Evolutionary conservation across 2,888 invertebrate species (phyloP).

Genomic region (Drosophila histrio): DNA sequence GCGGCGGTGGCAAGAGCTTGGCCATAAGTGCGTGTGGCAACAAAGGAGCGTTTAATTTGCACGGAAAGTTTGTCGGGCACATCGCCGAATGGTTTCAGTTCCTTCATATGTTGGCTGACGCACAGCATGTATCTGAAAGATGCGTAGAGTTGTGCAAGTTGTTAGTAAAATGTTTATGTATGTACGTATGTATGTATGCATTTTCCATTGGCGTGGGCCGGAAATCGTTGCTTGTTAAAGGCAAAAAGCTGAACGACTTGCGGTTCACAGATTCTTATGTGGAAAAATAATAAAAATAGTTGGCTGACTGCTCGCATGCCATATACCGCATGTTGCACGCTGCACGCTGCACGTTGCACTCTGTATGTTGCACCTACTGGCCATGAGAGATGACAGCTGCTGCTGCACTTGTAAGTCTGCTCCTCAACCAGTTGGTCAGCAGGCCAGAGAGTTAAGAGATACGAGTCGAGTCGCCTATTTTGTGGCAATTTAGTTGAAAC

Average conservation of each 20-base stretch:
- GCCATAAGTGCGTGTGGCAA: conserved; percentile 96
- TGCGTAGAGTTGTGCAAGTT: conserved; percentile 5
- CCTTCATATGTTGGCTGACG: conserved; percentile 95
- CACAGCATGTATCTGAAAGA: conserved; percentile 90
- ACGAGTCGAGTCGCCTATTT: background rate
- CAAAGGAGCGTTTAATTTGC: conserved; percentile 96
- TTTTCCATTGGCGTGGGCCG: conserved; percentile 25
- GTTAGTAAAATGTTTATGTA: conserved; percentile 26
- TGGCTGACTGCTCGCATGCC: conserved; percentile 23
- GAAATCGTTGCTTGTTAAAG: conserved; percentile 64
- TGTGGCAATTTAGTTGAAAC: conserved; percentile 29
- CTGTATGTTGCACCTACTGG: conserved; percentile 32
- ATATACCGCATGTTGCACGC: conserved; percentile 43
- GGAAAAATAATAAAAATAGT: conserved; percentile 69
- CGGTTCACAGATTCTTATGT: conserved; percentile 40
- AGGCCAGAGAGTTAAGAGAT: background rate
- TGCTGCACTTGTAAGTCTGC: conserved; percentile 78
- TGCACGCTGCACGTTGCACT: conserved; percentile 17
- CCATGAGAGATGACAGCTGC: conserved; percentile 52
- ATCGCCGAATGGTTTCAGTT: conserved; percentile 97
- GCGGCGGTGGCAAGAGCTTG: conserved; percentile 93
- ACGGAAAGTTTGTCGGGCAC: conserved; percentile 95
- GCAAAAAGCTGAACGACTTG: conserved; percentile 47
- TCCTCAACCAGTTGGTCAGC: conserved; percentile 18
- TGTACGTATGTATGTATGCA: conserved; percentile 35